A percentile compares a stretch with the other conserved stretches of the same genome.
phyloP scores from a whole-genome alignment of 2,888 invertebrate genomes.

The Eudasyphora cyanicolor region DNA sequence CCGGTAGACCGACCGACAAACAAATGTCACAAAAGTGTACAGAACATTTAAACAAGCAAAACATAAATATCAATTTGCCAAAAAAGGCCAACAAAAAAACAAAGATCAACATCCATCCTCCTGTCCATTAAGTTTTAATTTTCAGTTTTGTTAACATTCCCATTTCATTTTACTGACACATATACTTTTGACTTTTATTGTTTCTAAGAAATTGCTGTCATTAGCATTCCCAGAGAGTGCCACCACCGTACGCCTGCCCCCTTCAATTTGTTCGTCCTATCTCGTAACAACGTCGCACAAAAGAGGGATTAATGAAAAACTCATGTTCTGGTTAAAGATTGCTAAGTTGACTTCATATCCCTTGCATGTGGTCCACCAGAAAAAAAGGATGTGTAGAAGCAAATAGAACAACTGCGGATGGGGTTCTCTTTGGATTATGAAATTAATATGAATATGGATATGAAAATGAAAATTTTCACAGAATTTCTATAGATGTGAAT shows the following conservation, averaged over 20 bases:
- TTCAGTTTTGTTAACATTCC: not conserved
- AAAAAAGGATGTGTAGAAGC: not conserved
- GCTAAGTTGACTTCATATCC: not conserved
- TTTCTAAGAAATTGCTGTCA: slow-evolving; percentile 21
- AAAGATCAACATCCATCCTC: not conserved
- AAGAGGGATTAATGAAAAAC: slow-evolving; percentile 24
- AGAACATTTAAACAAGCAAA: not conserved
- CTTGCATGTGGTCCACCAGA: not conserved
- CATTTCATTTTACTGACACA: slow-evolving; percentile 18
- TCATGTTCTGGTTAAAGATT: not conserved
- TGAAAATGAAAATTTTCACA: not conserved
- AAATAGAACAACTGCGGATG: not conserved
- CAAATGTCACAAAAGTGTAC: not conserved
- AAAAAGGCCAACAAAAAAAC: not conserved
- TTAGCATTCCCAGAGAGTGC: slow-evolving; percentile 4
- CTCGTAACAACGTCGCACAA: not conserved
- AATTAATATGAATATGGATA: not conserved
- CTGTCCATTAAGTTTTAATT: slow-evolving; percentile 26
- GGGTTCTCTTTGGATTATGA: not conserved
- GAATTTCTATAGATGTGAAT: not conserved
- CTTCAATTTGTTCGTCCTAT: not conserved
- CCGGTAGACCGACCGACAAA: not conserved
- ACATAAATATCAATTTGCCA: slow-evolving; percentile 2
- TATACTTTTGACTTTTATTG: not conserved
- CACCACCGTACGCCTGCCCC: not conserved